Percentiles rank a stretch among this genome's conserved stretches.
Conservation (phyloP, 2,797 vertebrate species). For the Hippocampus kuda region DNA sequence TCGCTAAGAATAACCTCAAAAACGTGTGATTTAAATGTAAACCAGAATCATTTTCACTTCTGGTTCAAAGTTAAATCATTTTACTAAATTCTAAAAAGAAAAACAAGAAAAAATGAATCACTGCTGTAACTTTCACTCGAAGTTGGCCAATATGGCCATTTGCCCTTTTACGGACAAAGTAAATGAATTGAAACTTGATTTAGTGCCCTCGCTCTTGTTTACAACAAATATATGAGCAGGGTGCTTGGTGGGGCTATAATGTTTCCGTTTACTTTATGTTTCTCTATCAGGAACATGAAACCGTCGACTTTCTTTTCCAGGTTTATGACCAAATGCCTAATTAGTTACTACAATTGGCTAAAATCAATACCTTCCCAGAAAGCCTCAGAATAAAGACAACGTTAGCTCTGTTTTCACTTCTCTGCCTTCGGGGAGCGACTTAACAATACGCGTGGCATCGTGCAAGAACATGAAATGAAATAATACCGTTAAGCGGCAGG, state of each 20-base stretch:
- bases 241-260: constrained; percentile 15
- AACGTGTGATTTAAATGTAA: too few species aligned
- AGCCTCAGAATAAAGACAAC: constrained; percentile 33
- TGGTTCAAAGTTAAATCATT: too few species aligned
- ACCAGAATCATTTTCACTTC: too few species aligned
- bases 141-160: not conserved
- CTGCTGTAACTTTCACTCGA: not conserved
- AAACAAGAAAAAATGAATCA: not conserved
- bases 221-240: constrained; percentile 7
- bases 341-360: constrained; percentile 36
- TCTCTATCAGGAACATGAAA: constrained; percentile 39
- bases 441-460: constrained; percentile 3
- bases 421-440: constrained; percentile 3
- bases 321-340: constrained; percentile 39
- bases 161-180: not conserved
- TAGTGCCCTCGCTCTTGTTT: constrained; percentile 3
- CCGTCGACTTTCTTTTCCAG: constrained; percentile 36
- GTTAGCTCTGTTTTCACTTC: constrained; percentile 25
- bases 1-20: too few species aligned
- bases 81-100: too few species aligned
- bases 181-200: constrained; percentile 1
- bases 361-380: constrained; percentile 56
- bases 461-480: not conserved
- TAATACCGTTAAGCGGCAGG: not conserved
- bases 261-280: constrained; percentile 19